phyloP scores from a whole-genome alignment of 2,797 vertebrate species.

The Clarias pachynema region DNA sequence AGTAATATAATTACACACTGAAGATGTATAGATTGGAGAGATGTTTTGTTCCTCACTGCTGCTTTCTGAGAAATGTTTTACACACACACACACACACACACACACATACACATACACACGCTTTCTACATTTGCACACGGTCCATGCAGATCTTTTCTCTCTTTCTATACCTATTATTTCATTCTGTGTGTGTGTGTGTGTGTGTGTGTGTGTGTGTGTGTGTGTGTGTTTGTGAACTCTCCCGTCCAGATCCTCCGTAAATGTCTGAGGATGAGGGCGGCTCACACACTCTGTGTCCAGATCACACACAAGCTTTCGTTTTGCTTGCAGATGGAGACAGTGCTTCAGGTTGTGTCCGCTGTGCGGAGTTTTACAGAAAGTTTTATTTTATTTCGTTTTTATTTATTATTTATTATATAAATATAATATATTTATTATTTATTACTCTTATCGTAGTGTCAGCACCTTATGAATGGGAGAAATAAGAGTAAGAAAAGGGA shows the following conservation, averaged over 20 bases:
- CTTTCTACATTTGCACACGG: neutral
- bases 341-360: no score
- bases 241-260: no score
- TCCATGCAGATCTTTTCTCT: neutral
- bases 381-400: no score
- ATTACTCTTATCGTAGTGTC: no score
- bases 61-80: neutral
- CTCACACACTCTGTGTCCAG: no score
- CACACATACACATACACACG: neutral
- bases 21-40: conserved; percentile 7
- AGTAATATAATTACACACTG: conserved; percentile 18
- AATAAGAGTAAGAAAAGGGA: no score
- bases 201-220: neutral
- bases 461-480: no score
- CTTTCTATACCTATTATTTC: neutral
- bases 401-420: neutral
- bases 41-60: neutral
- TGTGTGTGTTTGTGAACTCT: neutral
- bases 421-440: no score
- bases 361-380: no score
- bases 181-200: neutral
- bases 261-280: no score
- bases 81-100: neutral
- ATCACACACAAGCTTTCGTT: no score
- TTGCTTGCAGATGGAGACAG: no score